phyloP scores from a whole-genome alignment of 2,888 invertebrate genomes.

The Zootermopsis nevadensis region DNA sequence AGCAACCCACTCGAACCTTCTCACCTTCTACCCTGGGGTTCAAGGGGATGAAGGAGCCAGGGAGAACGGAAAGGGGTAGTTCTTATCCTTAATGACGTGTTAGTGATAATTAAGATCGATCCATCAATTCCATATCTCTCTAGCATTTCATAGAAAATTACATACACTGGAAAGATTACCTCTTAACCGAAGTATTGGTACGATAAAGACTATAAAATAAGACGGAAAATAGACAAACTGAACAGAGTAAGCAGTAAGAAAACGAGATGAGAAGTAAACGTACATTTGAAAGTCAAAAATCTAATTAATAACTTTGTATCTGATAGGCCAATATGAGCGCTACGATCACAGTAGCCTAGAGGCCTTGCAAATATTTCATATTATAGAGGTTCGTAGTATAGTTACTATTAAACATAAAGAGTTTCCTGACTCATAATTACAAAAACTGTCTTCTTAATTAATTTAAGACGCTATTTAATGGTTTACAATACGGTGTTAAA shows the following conservation, averaged over 20 bases:
- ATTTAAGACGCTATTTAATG: no score
- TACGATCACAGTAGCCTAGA: no score
- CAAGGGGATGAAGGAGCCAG: neutral
- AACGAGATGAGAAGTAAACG: neutral
- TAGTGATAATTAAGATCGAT: constrained; percentile 32
- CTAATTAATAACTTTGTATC: neutral
- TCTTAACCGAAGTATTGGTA: neutral
- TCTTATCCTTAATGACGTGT: constrained; percentile 18
- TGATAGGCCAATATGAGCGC: no score
- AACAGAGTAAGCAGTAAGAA: neutral
- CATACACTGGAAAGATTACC: neutral
- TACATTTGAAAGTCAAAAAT: neutral
- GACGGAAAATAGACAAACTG: neutral
- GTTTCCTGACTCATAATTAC: no score
- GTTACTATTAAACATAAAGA: no score
- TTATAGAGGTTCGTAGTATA: no score
- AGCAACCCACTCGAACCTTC: constrained; percentile 13
- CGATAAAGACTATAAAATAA: constrained; percentile 10
- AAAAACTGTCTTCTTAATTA: no score
- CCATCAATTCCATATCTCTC: constrained; percentile 35
- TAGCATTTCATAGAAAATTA: neutral
- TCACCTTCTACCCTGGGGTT: constrained; percentile 6
- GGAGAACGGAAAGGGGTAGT: neutral
- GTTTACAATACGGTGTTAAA: no score
- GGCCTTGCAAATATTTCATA: no score